Percentiles rank a stretch among this genome's conserved stretches.
phyloP scores from a whole-genome alignment of 1,140 invertebrate species.

The Archivesica marissinica region DNA sequence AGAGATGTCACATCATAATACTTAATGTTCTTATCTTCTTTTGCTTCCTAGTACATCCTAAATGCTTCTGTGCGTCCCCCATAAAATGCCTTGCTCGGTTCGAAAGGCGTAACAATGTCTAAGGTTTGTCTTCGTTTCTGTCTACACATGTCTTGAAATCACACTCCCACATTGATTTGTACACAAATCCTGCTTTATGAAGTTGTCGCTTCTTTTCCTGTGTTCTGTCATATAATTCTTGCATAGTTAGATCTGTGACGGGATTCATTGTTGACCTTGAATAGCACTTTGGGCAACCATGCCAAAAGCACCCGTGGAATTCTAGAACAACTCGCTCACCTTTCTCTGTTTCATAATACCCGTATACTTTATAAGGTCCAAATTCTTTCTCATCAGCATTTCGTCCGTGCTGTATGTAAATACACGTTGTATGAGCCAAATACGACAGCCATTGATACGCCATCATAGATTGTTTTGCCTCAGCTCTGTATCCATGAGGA shows the following conservation, averaged over 20 bases:
- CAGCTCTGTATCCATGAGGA: not conserved
- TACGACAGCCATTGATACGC: not conserved
- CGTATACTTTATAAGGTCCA: conserved; percentile 44
- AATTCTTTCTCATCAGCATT: conserved; percentile 33
- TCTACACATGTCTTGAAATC: not conserved
- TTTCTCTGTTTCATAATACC: conserved; percentile 29
- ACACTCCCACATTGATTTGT: conserved; percentile 29
- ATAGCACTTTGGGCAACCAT: conserved; percentile 67
- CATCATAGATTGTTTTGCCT: not conserved
- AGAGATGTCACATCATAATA: conserved; percentile 31
- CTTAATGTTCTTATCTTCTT: not conserved
- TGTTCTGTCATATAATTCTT: conserved; percentile 45
- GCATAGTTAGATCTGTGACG: conserved; percentile 28
- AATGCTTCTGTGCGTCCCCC: conserved; percentile 36
- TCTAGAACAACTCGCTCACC: conserved; percentile 18
- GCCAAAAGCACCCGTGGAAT: conserved; percentile 65
- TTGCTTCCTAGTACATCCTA: not conserved
- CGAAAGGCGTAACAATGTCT: conserved; percentile 11
- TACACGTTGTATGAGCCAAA: not conserved
- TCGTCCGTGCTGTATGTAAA: conserved; percentile 45
- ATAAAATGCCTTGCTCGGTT: conserved; percentile 28
- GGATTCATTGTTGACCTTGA: not conserved
- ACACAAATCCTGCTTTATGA: conserved; percentile 3
- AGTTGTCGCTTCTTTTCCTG: not conserved
- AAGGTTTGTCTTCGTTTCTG: not conserved